Conservation (phyloP, 2,113 vertebrate genomes). For the Elachura formosa region DNA sequence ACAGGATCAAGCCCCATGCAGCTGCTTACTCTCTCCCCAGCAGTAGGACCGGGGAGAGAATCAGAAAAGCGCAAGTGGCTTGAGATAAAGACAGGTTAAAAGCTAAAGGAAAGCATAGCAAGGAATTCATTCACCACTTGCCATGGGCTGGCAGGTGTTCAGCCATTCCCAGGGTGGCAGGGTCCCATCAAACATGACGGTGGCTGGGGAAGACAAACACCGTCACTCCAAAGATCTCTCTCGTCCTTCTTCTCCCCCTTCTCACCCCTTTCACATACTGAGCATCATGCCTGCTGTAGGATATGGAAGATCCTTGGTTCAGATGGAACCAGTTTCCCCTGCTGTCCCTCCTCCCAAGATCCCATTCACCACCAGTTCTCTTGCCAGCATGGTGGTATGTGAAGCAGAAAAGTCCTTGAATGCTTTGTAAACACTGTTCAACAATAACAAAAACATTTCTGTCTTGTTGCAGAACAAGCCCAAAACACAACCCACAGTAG, state of each 20-base stretch:
- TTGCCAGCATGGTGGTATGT: background rate
- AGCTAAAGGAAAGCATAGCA: background rate
- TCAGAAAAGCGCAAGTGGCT: background rate
- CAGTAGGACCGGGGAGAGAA: background rate
- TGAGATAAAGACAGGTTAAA: background rate
- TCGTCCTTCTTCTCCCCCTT: background rate
- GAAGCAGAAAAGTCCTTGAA: background rate
- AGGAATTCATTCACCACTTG: background rate
- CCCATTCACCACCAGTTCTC: background rate
- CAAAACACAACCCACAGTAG: no score
- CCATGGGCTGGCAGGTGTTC: background rate
- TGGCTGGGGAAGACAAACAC: background rate
- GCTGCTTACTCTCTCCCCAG: background rate
- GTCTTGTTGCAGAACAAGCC: no score
- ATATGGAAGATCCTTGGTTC: background rate
- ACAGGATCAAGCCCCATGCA: background rate
- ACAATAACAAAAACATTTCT: background rate
- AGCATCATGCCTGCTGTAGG: rapidly evolving
- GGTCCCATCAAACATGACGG: rapidly evolving
- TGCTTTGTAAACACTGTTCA: background rate
- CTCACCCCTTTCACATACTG: rapidly evolving
- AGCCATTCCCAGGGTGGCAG: background rate
- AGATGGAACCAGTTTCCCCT: background rate
- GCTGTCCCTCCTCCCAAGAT: no score
- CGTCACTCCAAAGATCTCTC: background rate